Evolutionary conservation across 1,140 invertebrate species (phyloP).

Genomic region (Drosophila sucinea): DNA sequence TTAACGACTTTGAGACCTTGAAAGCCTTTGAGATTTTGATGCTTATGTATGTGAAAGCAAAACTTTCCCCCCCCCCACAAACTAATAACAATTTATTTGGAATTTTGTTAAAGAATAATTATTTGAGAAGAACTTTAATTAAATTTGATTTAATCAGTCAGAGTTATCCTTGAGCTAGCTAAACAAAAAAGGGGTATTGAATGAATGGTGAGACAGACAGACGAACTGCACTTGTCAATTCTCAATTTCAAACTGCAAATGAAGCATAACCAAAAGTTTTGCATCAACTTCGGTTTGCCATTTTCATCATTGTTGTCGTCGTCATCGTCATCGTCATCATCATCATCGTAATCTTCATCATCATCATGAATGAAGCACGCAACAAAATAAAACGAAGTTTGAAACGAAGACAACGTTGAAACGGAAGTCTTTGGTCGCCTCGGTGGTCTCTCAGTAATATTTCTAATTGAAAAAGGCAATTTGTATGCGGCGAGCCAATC

Average conservation of each 20-base stretch:
- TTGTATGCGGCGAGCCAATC: conserved; percentile 72
- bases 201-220: background rate
- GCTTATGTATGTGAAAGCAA: no score
- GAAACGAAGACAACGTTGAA: background rate
- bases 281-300: conserved; percentile 52
- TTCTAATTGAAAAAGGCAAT: conserved; percentile 81
- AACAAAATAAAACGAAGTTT: conserved; percentile 35
- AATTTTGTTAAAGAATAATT: no score
- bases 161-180: background rate
- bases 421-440: conserved; percentile 27
- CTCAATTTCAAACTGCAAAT: conserved; percentile 43
- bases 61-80: no score
- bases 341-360: conserved; percentile 24
- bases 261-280: conserved; percentile 55
- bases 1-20: no score
- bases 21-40: no score
- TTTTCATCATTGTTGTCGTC: conserved; percentile 11
- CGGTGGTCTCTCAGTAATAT: conserved; percentile 63
- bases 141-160: background rate
- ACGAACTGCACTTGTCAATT: conserved; percentile 36
- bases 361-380: conserved; percentile 26
- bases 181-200: background rate
- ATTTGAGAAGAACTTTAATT: background rate
- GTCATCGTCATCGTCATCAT: conserved; percentile 42
- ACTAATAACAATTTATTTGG: no score